These are phyloP conservation scores for Portunus trituberculatus DNA, from an alignment of 1,140 invertebrate species.

Conservation along the genomic window DNA sequence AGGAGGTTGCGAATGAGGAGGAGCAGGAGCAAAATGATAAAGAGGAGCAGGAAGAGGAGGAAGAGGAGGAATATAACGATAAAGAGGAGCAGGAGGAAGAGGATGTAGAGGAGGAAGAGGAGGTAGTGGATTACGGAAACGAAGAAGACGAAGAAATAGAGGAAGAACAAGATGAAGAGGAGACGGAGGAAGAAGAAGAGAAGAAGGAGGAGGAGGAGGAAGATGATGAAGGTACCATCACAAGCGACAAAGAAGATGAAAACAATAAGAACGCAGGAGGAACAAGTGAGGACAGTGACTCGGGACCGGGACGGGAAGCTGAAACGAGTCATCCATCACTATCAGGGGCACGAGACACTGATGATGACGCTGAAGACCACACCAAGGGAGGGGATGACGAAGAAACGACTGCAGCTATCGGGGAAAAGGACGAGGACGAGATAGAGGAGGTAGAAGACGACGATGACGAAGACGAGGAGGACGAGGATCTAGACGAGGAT, in stretches of 20 bases:
- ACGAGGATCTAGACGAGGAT: neutral
- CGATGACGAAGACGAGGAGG: neutral
- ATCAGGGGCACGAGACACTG: neutral
- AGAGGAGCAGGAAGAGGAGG: neutral
- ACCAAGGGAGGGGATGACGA: neutral
- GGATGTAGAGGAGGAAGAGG: neutral
- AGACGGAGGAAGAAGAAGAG: neutral
- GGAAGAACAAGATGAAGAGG: neutral
- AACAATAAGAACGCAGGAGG: too few relatives aligned
- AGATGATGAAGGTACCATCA: neutral
- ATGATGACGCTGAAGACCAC: neutral
- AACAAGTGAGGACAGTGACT: neutral
- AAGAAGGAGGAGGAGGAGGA: neutral
- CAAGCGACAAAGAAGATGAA: too few relatives aligned
- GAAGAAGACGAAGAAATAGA: neutral
- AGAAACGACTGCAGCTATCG: neutral
- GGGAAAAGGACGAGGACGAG: neutral
- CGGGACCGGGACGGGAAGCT: neutral
- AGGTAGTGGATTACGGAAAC: neutral
- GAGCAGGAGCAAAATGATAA: neutral
- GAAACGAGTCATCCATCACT: neutral
- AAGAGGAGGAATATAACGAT: neutral
- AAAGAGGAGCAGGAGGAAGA: neutral
- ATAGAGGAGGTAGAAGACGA: neutral
- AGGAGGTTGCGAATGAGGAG: neutral